Base-by-base conservation (phyloP, 2,113 vertebrate genomes). In the Pteronura brasiliensis region DNA sequence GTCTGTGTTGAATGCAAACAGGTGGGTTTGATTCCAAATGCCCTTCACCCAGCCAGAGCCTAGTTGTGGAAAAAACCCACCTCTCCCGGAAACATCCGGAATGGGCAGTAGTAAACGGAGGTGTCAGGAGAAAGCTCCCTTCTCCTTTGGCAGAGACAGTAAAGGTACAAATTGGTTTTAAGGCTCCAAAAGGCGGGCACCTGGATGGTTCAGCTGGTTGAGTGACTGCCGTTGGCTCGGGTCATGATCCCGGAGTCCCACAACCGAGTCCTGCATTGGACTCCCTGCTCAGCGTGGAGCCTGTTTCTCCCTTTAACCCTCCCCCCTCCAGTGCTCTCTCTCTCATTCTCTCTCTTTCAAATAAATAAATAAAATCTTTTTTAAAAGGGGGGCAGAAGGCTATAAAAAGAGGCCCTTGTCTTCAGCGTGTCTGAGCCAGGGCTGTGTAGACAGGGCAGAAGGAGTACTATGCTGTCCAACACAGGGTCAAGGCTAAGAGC, bases 381-480 rank as follows among this genome's bases (percentile, higher is more conserved):
- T 52, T 52, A 9, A 25, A 59, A 59, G 21, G 20, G 55, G 3
- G 20, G 57, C 7, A 21, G 21, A 18, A 92, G 76, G 85, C 57
- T 77, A 67, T 20, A 63, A 49, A 96, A 89, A 76, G 25, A 67
- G 2, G 11, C 12, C 49, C 21, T 29, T 55, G 57, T 52, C 25
- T 86, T 96, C 72, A 83, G 71, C 21, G 42, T 81, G 87, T 94
- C 90, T 83, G 67, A 95, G 76, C 27, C 90, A 94, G 25, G 93
- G 15, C 31, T 63, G 7, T 49, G 9, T 74, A 96, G 29, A 88
- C 59, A 63, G 81, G 39, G 47, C 34, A 17, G 27, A 14, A 25
- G 17, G 9, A 27, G 13, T 39, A 55, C 11, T 57, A 61, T 34
- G 29, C 36, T 79, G 7, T 63, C 65, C 65, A 61, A 52, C 44